Percentiles rank a stretch among this genome's conserved stretches.
phyloP scores from a whole-genome alignment of 2,113 vertebrate species.

The Sinocyclocheilus rhinocerous region DNA sequence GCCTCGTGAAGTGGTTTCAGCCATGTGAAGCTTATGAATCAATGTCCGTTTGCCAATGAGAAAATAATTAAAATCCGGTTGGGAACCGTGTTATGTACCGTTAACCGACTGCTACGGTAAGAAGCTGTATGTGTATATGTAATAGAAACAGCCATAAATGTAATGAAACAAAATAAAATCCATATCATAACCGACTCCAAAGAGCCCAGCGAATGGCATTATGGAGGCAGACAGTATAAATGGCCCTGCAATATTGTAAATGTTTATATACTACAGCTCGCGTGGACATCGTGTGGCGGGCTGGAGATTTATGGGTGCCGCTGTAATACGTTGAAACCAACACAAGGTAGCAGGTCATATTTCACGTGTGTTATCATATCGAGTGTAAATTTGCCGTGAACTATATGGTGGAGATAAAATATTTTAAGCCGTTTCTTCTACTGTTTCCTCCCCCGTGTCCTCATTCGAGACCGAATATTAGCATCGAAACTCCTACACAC shows the following conservation, averaged over 20 bases:
- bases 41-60: too few relatives aligned
- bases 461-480: constrained; percentile 15
- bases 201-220: constrained; percentile 72
- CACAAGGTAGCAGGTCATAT: constrained; percentile 76
- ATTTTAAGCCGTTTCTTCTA: constrained; percentile 67
- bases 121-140: constrained; percentile 25
- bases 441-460: constrained; percentile 59
- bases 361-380: constrained; percentile 78
- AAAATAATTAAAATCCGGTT: constrained; percentile 75
- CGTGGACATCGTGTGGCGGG: constrained; percentile 65
- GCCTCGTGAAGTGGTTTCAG: too few relatives aligned
- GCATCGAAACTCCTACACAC: constrained; percentile 40
- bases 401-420: constrained; percentile 71
- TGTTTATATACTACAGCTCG: constrained; percentile 75
- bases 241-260: constrained; percentile 76
- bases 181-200: constrained; percentile 73
- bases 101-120: constrained; percentile 62
- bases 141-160: constrained; percentile 63
- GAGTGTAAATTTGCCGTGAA: constrained; percentile 76
- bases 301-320: constrained; percentile 72
- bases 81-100: constrained; percentile 52
- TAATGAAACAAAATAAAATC: constrained; percentile 65
- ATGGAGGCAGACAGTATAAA: constrained; percentile 77
- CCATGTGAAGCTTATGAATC: too few relatives aligned
- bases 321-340: constrained; percentile 72